Conservation (phyloP, 2,888 invertebrate genomes). For the Caenorhabditis sinica region DNA sequence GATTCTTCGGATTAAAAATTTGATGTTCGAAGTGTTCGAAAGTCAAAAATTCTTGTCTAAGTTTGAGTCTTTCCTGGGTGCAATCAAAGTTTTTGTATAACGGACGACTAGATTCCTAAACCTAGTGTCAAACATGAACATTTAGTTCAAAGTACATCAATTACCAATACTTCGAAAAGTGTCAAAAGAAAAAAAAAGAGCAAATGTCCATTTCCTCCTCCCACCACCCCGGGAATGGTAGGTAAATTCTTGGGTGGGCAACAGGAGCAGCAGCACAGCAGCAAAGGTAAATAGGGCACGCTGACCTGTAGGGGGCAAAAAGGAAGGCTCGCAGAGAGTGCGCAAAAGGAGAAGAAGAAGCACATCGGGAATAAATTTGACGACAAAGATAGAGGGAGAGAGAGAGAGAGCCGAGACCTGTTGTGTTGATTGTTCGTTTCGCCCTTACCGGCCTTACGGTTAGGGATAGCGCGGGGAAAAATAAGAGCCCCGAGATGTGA, state of each 20-base stretch:
- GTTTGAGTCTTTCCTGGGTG: no score
- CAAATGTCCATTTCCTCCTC: background rate
- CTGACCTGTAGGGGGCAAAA: conserved; percentile 27
- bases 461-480: background rate
- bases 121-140: no score
- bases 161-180: background rate
- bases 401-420: conserved; percentile 20
- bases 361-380: conserved; percentile 35
- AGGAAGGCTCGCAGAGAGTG: conserved; percentile 13
- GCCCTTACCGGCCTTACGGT: background rate
- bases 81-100: no score
- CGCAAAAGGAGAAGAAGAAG: conserved; percentile 2
- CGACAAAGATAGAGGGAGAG: background rate
- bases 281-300: conserved; percentile 29
- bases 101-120: no score
- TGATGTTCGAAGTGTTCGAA: no score
- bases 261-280: conserved; percentile 4
- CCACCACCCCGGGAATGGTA: conserved; percentile 13
- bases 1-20: no score
- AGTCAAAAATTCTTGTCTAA: no score
- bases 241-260: conserved; percentile 29
- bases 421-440: conserved; percentile 39
- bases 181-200: background rate
- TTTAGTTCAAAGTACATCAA: background rate
- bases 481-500: background rate